Evolutionary conservation across 2,113 vertebrate genomes (phyloP).

Genomic region (Engraulis encrasicolus): DNA sequence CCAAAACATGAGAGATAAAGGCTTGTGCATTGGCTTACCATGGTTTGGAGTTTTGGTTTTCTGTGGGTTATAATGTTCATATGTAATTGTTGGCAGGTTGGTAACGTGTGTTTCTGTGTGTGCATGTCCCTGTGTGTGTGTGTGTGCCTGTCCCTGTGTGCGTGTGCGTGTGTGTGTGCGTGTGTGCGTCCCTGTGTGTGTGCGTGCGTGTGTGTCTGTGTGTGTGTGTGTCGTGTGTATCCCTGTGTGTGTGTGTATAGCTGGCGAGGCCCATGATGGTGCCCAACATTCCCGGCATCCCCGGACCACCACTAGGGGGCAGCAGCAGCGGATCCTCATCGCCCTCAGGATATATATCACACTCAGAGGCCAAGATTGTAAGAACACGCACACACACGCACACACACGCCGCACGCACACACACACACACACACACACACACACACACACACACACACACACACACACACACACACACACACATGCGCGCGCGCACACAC

Average conservation of each 20-base stretch:
- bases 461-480: not conserved
- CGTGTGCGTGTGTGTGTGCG: no score
- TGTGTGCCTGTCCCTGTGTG: not conserved
- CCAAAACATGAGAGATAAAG: not conserved
- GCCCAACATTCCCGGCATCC: conserved; percentile 97
- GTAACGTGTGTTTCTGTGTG: no score
- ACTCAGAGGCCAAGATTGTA: conserved; percentile 96
- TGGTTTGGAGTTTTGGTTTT: not conserved
- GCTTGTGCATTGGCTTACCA: not conserved
- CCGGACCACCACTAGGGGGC: conserved; percentile 89
- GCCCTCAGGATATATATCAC: conserved; percentile 86
- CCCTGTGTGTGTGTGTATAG: conserved; percentile 63
- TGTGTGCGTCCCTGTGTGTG: not conserved
- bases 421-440: not conserved
- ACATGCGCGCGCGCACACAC: no score
- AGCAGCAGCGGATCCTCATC: conserved; percentile 88
- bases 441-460: not conserved
- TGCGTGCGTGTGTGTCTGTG: not conserved
- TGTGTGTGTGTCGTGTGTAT: not conserved
- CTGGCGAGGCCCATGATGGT: conserved; percentile 92
- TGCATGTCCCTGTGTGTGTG: no score
- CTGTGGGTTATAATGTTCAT: not conserved
- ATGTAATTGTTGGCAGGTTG: not conserved
- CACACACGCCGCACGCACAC: not conserved
- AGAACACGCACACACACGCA: conserved; percentile 56